Evolutionary conservation across 1,140 invertebrate species (phyloP).

Genomic region (Lordiphosa collinella): DNA sequence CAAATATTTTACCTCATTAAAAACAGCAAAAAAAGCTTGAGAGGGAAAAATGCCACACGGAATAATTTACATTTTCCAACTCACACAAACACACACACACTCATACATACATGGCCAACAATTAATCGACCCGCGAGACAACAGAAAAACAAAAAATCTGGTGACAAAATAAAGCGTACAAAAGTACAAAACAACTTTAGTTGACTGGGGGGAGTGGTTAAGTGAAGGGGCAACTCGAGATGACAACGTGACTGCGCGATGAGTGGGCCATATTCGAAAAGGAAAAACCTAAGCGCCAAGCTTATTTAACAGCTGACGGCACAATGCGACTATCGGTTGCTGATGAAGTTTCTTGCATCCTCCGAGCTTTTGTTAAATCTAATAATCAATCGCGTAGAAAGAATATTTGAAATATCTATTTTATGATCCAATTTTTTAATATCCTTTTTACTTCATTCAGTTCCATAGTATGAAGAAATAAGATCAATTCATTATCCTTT

Average conservation of each 20-base stretch:
- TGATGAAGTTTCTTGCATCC: too few species aligned
- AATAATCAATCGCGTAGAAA: too few species aligned
- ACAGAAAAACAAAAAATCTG: slow-evolving; percentile 38
- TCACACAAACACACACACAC: slow-evolving; percentile 24
- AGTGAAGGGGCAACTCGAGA: slow-evolving; percentile 1
- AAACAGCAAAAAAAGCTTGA: slow-evolving; percentile 35
- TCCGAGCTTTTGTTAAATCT: too few species aligned
- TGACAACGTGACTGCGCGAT: background rate
- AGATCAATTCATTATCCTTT: too few species aligned
- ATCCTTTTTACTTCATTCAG: too few species aligned
- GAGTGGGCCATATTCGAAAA: background rate
- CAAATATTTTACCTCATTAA: slow-evolving; percentile 69
- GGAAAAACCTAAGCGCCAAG: too few species aligned
- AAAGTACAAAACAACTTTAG: slow-evolving; percentile 14
- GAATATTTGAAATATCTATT: too few species aligned
- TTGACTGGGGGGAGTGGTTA: too few species aligned
- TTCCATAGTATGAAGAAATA: too few species aligned
- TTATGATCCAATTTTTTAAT: too few species aligned
- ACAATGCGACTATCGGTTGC: too few species aligned
- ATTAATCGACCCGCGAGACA: slow-evolving; percentile 50
- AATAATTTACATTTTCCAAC: slow-evolving; percentile 71
- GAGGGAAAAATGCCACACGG: slow-evolving; percentile 27
- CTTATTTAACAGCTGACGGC: too few species aligned
- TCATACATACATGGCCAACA: slow-evolving; percentile 48
- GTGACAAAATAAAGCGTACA: slow-evolving; percentile 50